Conservation (phyloP, 1,140 invertebrate genomes). For the Pseudomyrmex cubaensis region DNA sequence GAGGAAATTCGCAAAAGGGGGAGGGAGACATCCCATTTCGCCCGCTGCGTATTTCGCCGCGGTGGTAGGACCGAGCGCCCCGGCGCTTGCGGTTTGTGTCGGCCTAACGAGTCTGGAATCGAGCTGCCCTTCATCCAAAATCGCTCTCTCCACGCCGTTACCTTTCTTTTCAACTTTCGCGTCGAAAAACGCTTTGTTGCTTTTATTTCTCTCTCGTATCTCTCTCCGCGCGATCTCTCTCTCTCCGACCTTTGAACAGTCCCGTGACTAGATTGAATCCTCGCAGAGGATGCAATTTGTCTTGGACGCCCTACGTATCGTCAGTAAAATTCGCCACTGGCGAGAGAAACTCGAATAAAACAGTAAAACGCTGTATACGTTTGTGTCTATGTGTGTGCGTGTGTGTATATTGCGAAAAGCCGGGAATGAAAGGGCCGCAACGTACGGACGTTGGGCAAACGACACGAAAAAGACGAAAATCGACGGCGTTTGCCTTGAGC, state of each 20-base stretch:
- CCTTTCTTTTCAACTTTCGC: background rate
- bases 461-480: background rate
- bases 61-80: background rate
- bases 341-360: constrained; percentile 33
- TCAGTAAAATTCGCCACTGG: background rate
- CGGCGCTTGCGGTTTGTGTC: constrained; percentile 52
- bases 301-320: constrained; percentile 25
- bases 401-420: background rate
- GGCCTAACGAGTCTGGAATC: constrained; percentile 65
- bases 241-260: constrained; percentile 17
- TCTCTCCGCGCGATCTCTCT: constrained; percentile 19
- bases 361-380: background rate
- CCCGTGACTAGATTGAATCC: constrained; percentile 49
- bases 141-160: constrained; percentile 29
- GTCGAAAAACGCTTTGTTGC: too few relatives aligned
- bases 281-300: constrained; percentile 49
- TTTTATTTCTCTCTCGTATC: background rate
- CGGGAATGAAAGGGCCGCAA: background rate
- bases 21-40: constrained; percentile 23
- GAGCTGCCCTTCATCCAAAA: constrained; percentile 59
- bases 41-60: constrained; percentile 19
- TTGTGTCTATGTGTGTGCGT: background rate
- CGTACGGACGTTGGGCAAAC: background rate
- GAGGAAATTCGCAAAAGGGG: constrained; percentile 64
- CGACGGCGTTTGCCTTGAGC: constrained; percentile 11